Evolutionary conservation across 2,888 invertebrate species (phyloP).

Genomic region (Thelaira solivaga): DNA sequence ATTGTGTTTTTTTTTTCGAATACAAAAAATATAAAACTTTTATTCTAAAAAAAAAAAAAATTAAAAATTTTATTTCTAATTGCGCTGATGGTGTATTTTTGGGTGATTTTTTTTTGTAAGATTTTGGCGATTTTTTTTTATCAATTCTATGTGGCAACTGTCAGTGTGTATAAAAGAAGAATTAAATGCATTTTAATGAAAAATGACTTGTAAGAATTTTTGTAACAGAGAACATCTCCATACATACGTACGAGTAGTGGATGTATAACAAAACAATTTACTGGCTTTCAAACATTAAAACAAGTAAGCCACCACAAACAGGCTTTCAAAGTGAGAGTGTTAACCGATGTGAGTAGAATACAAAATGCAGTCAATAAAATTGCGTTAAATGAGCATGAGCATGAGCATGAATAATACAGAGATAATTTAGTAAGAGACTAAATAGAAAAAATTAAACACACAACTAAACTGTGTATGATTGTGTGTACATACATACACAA

Average conservation of each 20-base stretch:
- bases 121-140: no score
- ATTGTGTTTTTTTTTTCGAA: no score
- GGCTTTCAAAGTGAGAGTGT: conserved; percentile 19
- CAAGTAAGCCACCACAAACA: not conserved
- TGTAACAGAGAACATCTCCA: not conserved
- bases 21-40: no score
- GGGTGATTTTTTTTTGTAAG: no score
- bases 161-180: conserved; percentile 14
- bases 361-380: not conserved
- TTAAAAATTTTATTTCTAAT: no score
- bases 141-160: no score
- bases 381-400: conserved; percentile 54
- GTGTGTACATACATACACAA: no score
- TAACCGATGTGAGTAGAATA: not conserved
- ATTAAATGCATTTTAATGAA: not conserved
- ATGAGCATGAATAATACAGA: conserved; percentile 53
- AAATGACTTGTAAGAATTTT: not conserved
- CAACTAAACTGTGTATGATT: no score
- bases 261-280: not conserved
- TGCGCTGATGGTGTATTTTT: no score
- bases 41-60: no score
- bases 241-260: no score
- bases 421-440: conserved; percentile 46
- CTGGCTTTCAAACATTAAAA: not conserved
- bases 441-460: not conserved